A percentile compares a stretch with the other conserved stretches of the same genome.
Conservation (phyloP, 2,113 vertebrate species). For the Sinocyclocheilus anshuiensis region DNA sequence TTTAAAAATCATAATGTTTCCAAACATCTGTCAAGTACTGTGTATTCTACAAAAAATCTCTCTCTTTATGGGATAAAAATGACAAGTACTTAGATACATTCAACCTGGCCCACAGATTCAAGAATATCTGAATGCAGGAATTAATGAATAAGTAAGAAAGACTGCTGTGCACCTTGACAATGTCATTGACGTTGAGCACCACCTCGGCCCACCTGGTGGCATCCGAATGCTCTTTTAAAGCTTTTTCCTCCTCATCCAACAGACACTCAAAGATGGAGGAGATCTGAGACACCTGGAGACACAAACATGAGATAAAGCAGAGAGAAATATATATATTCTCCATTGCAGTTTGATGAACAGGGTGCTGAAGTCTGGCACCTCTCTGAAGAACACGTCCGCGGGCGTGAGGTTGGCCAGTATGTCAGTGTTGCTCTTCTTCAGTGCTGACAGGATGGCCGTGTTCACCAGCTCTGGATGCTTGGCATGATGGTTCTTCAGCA, state of each 20-base stretch:
- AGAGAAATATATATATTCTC: background rate
- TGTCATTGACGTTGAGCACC: conserved; percentile 83
- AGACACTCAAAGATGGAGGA: conserved; percentile 89
- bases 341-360: background rate
- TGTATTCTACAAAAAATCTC: background rate
- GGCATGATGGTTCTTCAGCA: conserved; percentile 91
- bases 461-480: conserved; percentile 85
- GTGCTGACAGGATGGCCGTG: conserved; percentile 76
- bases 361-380: conserved; percentile 72
- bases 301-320: background rate
- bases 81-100: background rate
- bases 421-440: conserved; percentile 76
- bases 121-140: background rate
- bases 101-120: background rate
- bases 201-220: conserved; percentile 87
- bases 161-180: conserved; percentile 83
- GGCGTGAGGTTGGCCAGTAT: conserved; percentile 85
- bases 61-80: background rate
- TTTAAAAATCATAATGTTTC: too few relatives aligned
- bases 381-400: conserved; percentile 94
- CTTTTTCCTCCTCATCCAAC: conserved; percentile 87
- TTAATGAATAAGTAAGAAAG: background rate
- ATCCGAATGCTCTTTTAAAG: conserved; percentile 80
- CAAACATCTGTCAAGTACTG: too few relatives aligned
- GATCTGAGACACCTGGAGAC: conserved; percentile 89